Base-by-base conservation (phyloP, 2,888 invertebrate genomes). In the Polymixis flavicincta region DNA sequence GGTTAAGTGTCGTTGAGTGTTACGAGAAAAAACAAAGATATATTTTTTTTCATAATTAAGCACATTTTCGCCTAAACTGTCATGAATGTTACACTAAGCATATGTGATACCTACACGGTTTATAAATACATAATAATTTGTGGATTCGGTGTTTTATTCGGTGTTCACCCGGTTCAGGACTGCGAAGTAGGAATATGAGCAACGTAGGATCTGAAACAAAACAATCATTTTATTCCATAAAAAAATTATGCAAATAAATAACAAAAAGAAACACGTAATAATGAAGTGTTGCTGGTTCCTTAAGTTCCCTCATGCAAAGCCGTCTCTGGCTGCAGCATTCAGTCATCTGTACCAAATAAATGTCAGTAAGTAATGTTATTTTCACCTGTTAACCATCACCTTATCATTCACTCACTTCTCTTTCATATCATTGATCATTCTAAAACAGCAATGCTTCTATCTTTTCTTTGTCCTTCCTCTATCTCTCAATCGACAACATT, bases 21-120 rank as follows among this genome's bases (percentile, higher is more conserved):
- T 92, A 90, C 89, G 82, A 91, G 89, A 83, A 82, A 84, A 85
- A 85, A 78, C n/a, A 85, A 83, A 59, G 76, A 82, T 84, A 78
- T n/a, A 83, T 93, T 94, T 94, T 93, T 94, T 94, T 93, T 93
- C 92, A 93, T 92, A 92, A 92, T 85, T 93, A 94, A 95, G 94
- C 95, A 94, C 96, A 95, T 94, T 94, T 93, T 94, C 93, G 96
- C 95, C 95, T 96, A 95, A 94, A 92, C 93, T 92, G 90, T 94
- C 95, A 93, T 95, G 92, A 92, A 94, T 95, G 94, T 95, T 85
- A 95, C 95, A 95, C 94, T 94, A 93, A 94, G 93, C 94, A 93
- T 94, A 95, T 95, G 96, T 96, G 96, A 96, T 96, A 96, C 89
- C 87, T 84, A 88, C 95, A 95, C 94, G 92, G 93, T 96, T 94